Evolutionary conservation across 2,888 invertebrate species (phyloP), one percentile per base, ranked within the genome.

Genomic region (Allophyes oxyacanthae): DNA sequence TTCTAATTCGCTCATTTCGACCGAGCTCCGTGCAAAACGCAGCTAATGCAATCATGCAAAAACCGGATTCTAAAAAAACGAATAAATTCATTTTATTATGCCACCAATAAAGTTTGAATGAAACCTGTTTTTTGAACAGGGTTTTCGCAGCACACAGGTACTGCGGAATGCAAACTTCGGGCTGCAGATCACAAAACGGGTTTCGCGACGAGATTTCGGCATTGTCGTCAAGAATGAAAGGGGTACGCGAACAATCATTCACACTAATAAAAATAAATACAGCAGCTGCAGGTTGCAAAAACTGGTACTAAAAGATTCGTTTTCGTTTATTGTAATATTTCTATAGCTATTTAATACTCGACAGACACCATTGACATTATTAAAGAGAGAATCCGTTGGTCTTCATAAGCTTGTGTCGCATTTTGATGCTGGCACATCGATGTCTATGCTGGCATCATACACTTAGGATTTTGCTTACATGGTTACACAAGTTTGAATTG

Each of bases 121-220:
- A 74, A 78, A 86, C 82, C 73, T 71, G 81, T 85, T 84, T 76
- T 64, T 54, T 54, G 72, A 65, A 66, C 81, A 79, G 82, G 85
- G 82, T 79, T 84, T 82, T 83, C 86, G 89, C 84, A 83, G 64
- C 78, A 75, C 79, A 81, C 84, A 90, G 90, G 85, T 87, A 86
- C 48, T 66, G 76, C 87, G 88, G 86, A 90, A 90, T 88, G 91
- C 92, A 85, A 89, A 90, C 86, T 72, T 57, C 32, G 83, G 67
- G 87, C 88, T 89, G 88, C 87, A 86, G 77, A 83, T 71, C 70
- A 75, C 70, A 51, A 67, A 87, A 84, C 89, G 50, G 79, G 89
- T 89, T 86, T 77, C 61, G 41, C 63, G 79, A 79, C 81, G 72
- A 67, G 79, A 70, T 75, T 77, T 75, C 66, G 41, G 58, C 59